Evolutionary conservation across 2,888 invertebrate genomes (phyloP).

Genomic region (Campaea margaritaria): DNA sequence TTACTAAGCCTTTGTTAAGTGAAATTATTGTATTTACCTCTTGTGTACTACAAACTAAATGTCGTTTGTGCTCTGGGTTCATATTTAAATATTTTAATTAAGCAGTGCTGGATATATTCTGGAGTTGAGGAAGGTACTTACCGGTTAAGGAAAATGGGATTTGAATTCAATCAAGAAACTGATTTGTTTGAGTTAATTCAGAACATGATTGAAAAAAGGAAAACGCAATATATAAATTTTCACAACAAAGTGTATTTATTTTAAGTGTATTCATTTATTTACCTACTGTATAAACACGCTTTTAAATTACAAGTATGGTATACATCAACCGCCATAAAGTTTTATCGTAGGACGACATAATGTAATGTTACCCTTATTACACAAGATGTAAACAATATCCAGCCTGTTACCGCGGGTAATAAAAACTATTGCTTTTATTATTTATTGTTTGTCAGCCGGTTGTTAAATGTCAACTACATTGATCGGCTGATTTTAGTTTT

Average conservation of each 20-base stretch:
- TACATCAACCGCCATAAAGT: constrained; percentile 45
- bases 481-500: neutral
- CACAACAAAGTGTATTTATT: too few species aligned
- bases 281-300: constrained; percentile 19
- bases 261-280: neutral
- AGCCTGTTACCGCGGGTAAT: constrained; percentile 50
- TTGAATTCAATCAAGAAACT: neutral
- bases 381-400: constrained; percentile 57
- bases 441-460: constrained; percentile 47
- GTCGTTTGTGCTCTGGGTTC: too few species aligned
- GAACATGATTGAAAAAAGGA: neutral
- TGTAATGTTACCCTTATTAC: constrained; percentile 59
- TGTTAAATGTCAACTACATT: constrained; percentile 43
- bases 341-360: constrained; percentile 51
- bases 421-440: constrained; percentile 53
- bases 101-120: neutral
- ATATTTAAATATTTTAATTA: too few species aligned
- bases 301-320: constrained; percentile 35
- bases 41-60: too few species aligned
- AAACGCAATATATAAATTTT: neutral
- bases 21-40: neutral
- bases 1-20: constrained; percentile 11
- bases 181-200: neutral
- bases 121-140: neutral
- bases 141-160: neutral